Percentiles rank a stretch among this genome's conserved stretches.
Evolutionary conservation across 2,797 vertebrate species (phyloP).

Genomic region (Sparus aurata): DNA sequence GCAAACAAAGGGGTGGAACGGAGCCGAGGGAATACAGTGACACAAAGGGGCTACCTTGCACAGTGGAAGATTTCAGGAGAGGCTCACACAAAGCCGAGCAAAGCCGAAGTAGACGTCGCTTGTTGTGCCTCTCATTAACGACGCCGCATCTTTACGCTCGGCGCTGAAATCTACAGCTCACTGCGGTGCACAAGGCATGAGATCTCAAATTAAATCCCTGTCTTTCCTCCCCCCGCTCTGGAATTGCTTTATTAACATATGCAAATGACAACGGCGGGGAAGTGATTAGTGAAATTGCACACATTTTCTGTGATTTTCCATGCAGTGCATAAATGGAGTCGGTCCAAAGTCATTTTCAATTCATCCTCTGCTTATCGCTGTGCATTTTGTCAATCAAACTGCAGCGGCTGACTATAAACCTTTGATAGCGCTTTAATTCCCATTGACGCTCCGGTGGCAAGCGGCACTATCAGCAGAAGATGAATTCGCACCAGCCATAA

Average conservation of each 20-base stretch:
- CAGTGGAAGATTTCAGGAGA: slow-evolving; percentile 78
- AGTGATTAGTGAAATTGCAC: slow-evolving; percentile 81
- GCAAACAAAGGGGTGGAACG: slow-evolving; percentile 87
- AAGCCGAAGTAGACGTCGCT: slow-evolving; percentile 40
- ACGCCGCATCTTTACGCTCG: slow-evolving; percentile 5
- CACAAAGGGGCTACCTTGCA: slow-evolving; percentile 83
- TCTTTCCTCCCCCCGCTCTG: slow-evolving; percentile 51
- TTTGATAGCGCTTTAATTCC: slow-evolving; percentile 50
- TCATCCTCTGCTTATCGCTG: slow-evolving; percentile 64
- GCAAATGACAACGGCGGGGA: slow-evolving; percentile 81
- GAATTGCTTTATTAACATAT: slow-evolving; percentile 84
- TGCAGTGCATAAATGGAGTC: slow-evolving; percentile 65
- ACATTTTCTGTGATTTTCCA: slow-evolving; percentile 76
- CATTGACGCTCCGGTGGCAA: slow-evolving; percentile 26
- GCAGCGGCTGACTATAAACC: slow-evolving; percentile 54
- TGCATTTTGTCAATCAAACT: slow-evolving; percentile 74
- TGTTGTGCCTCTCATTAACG: slow-evolving; percentile 54
- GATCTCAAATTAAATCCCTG: slow-evolving; percentile 58
- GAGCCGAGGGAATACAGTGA: slow-evolving; percentile 81
- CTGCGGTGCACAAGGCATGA: slow-evolving; percentile 18
- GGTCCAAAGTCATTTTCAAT: slow-evolving; percentile 69
- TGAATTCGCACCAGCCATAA: slow-evolving; percentile 33
- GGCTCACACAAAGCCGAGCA: slow-evolving; percentile 68
- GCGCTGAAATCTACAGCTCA: slow-evolving; percentile 20
- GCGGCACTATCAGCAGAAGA: slow-evolving; percentile 38